Conservation (phyloP, 2,888 invertebrate species). For the Beris morrisii region DNA sequence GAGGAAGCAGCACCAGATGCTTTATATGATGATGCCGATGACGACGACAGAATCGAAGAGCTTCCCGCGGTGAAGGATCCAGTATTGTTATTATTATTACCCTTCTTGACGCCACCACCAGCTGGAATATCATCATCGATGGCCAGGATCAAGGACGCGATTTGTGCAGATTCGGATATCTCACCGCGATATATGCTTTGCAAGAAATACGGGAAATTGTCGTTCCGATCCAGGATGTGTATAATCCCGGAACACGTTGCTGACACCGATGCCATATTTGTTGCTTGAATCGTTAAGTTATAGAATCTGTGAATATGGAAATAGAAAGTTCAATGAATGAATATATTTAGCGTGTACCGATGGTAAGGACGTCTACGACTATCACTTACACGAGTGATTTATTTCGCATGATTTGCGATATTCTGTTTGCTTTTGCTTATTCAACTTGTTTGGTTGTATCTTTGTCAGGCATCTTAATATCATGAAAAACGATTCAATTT, state of each 20-base stretch:
- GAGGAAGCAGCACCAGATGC: background rate
- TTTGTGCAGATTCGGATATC: constrained; percentile 73
- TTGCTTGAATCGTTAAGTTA: constrained; percentile 80
- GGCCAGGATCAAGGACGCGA: constrained; percentile 73
- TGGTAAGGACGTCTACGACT: background rate
- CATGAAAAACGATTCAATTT: constrained; percentile 20
- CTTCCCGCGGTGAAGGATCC: constrained; percentile 9
- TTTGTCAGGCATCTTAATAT: constrained; percentile 13
- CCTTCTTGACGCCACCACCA: background rate
- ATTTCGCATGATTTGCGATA: background rate
- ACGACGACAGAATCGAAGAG: constrained; percentile 4
- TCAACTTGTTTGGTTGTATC: constrained; percentile 13
- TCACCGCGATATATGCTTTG: constrained; percentile 69
- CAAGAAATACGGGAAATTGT: constrained; percentile 75
- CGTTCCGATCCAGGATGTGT: constrained; percentile 87
- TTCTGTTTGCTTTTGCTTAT: background rate
- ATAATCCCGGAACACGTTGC: constrained; percentile 73
- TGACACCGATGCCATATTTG: constrained; percentile 80
- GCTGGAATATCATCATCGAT: constrained; percentile 50
- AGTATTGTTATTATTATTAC: constrained; percentile 5
- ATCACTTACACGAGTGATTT: background rate
- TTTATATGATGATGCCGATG: background rate
- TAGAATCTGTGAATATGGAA: constrained; percentile 59
- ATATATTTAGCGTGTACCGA: background rate
- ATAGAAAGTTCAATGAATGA: constrained; percentile 3